These are phyloP conservation scores for Hormiphora californensis DNA, from an alignment of 37 sponge, comb jelly and placozoan species.

Conservation along the genomic window DNA sequence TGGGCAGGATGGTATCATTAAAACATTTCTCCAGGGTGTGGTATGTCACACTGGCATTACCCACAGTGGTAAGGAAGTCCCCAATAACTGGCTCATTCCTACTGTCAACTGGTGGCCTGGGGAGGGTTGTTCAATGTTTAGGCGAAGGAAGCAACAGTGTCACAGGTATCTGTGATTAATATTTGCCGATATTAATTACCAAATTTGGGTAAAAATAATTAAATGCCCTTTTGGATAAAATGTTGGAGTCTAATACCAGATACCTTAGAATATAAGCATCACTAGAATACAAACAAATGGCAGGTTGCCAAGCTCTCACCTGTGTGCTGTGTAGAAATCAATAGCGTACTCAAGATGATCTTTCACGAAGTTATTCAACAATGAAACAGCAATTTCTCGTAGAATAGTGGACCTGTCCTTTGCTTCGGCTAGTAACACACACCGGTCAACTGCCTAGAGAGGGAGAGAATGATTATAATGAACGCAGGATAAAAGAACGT, in stretches of 20 bases:
- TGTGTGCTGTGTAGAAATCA: slow-evolving; percentile 35
- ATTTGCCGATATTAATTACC: too few species aligned
- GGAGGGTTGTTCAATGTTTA: neutral
- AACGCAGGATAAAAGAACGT: neutral
- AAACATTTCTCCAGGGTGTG: slow-evolving; percentile 38
- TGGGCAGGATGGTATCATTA: slow-evolving; percentile 48
- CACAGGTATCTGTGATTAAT: too few species aligned
- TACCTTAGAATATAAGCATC: too few species aligned
- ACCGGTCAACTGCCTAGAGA: slow-evolving; percentile 35
- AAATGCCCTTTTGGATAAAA: too few species aligned
- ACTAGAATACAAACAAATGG: too few species aligned
- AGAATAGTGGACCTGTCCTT: neutral
- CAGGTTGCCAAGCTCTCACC: too few species aligned
- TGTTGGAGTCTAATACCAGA: too few species aligned
- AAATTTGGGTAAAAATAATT: too few species aligned
- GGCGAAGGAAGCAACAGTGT: too few species aligned
- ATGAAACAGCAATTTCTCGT: slow-evolving; percentile 6
- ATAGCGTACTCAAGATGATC: slow-evolving; percentile 46
- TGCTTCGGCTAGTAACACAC: neutral
- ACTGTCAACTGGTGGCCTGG: slow-evolving; percentile 13
- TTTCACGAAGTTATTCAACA: slow-evolving; percentile 17
- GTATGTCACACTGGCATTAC: slow-evolving; percentile 33
- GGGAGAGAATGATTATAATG: neutral
- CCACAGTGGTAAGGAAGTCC: slow-evolving; percentile 18
- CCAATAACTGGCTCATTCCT: neutral